phyloP scores from a whole-genome alignment of 1,140 invertebrate species.

The Ceratosolen solmsi region DNA sequence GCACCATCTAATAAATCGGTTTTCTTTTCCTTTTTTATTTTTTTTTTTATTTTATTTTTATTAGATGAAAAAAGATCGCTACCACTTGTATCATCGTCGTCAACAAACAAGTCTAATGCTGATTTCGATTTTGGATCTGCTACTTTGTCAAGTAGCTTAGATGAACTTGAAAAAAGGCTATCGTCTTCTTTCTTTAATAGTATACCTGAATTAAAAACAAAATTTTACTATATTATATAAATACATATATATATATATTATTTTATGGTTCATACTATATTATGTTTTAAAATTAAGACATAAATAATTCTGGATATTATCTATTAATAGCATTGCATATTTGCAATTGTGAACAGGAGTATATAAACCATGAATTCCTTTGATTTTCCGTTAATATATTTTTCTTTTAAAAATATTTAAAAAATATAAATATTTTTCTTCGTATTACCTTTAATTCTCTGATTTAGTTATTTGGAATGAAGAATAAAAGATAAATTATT shows the following conservation, averaged over 20 bases:
- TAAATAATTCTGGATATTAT: too few relatives aligned
- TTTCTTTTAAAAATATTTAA: too few relatives aligned
- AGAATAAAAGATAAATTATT: too few relatives aligned
- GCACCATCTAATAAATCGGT: slow-evolving; percentile 63
- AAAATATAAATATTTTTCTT: too few relatives aligned
- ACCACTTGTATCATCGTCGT: slow-evolving; percentile 57
- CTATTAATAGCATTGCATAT: too few relatives aligned
- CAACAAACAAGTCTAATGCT: slow-evolving; percentile 59
- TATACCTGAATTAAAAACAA: slow-evolving; percentile 33
- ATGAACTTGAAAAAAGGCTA: slow-evolving; percentile 60
- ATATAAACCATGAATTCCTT: not conserved
- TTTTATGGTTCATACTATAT: too few relatives aligned
- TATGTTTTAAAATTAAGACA: too few relatives aligned
- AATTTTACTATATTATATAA: not conserved
- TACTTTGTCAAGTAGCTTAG: slow-evolving; percentile 47
- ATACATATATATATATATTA: too few relatives aligned
- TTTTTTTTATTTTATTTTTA: slow-evolving; percentile 60
- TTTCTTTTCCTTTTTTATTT: slow-evolving; percentile 59
- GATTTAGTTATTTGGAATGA: too few relatives aligned
- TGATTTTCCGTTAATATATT: too few relatives aligned
- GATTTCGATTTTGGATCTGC: slow-evolving; percentile 42
- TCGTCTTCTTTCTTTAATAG: slow-evolving; percentile 63
- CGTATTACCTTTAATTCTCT: too few relatives aligned
- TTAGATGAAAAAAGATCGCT: slow-evolving; percentile 64
- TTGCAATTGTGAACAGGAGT: too few relatives aligned